Base-by-base conservation (phyloP, 2,888 invertebrate species). In the Acanthoscelides obtectus region DNA sequence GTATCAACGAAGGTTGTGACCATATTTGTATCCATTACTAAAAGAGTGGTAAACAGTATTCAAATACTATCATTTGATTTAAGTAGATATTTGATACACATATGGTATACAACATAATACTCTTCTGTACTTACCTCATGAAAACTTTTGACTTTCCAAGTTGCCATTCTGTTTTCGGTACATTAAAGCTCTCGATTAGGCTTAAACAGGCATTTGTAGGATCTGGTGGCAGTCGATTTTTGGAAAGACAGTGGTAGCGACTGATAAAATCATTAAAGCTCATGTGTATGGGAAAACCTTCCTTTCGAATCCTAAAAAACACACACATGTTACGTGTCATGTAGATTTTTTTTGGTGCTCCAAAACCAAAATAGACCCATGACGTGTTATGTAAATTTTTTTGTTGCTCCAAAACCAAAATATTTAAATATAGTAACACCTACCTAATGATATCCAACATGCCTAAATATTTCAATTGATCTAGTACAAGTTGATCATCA, bases 221-320 rank as follows among this genome's bases (percentile, higher is more conserved):
- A 67, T 88, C 86, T 4, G 77, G 77, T n/a, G 89, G 87, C 77
- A 90, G 84, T 72, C 84, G 84, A 71, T 81, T 83, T 77, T 84
- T 85, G 69, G 85, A 84, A 74, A 95, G 87, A 82, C 96, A 96
- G 75, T 92, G 89, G 84, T 95, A 97, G 70, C 94, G 89, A 72
- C 88, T 86, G 25, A 92, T 87, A 84, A 96, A 96, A 78, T 93
- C 92, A 71, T 89, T 88, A 81, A 94, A 92, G 25, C 90, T 88
- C 85, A 95, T 88, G 82, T 97, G 96, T 76, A 96, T 91, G 0
- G 96, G 96, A 85, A 92, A 97, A 2, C 96, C 96, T 84, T 96
- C 96, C 80, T 94, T 92, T 4, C 96, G 88, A 76, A 97, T 97
- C 75, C 95, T 89, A 27, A 45, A 45, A 68, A 27, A 27, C 27